Conservation (phyloP, 2,113 vertebrate genomes). For the Pandion haliaetus region DNA sequence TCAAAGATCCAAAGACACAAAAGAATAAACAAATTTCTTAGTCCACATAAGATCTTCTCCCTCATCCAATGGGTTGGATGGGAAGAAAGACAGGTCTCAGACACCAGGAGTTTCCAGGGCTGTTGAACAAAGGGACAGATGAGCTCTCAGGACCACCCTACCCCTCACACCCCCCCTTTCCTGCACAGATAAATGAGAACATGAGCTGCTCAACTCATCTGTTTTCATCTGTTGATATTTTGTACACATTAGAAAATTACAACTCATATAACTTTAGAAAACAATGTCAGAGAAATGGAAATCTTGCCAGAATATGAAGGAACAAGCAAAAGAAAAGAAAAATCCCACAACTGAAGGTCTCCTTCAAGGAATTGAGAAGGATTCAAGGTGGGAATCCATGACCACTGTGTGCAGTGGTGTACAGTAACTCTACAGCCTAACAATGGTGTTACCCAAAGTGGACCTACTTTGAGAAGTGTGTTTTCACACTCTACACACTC, state of each 20-base stretch:
- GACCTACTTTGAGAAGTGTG: background rate
- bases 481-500: background rate
- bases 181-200: background rate
- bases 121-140: background rate
- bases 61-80: background rate
- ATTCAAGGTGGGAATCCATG: background rate
- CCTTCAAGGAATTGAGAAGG: background rate
- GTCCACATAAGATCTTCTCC: background rate
- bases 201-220: background rate
- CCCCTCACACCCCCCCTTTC: background rate
- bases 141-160: background rate
- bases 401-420: background rate
- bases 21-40: background rate
- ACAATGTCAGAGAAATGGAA: background rate
- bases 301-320: background rate
- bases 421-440: background rate
- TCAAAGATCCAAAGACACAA: background rate
- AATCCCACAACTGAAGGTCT: background rate
- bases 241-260: background rate
- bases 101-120: background rate
- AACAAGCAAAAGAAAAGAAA: background rate
- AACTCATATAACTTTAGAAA: background rate
- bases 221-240: background rate
- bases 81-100: background rate
- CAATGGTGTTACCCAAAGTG: background rate